Evolutionary conservation across 2,888 invertebrate genomes (phyloP).

Genomic region (Parthenolecanium corni): DNA sequence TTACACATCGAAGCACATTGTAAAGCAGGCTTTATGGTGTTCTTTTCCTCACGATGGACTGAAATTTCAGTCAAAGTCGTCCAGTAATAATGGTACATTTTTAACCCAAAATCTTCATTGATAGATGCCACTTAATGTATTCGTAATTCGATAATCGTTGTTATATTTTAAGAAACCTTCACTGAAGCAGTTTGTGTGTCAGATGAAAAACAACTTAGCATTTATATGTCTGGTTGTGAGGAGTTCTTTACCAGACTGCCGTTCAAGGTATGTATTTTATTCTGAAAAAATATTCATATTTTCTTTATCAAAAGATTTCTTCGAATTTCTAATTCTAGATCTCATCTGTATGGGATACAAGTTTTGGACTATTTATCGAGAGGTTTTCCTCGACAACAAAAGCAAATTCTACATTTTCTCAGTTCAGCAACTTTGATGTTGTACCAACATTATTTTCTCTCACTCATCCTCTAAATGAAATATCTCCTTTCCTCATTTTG

Average conservation of each 20-base stretch:
- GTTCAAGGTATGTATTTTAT: conserved; percentile 42
- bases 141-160: background rate
- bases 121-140: background rate
- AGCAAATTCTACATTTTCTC: conserved; percentile 2
- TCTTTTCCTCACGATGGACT: conserved; percentile 39
- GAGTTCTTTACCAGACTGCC: conserved; percentile 73
- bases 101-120: background rate
- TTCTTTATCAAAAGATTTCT: background rate
- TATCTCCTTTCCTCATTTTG: conserved; percentile 65
- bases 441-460: conserved; percentile 74
- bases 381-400: conserved; percentile 38
- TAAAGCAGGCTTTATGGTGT: conserved; percentile 69
- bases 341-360: conserved; percentile 69
- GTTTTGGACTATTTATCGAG: conserved; percentile 74
- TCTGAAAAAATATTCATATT: background rate
- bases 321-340: conserved; percentile 44
- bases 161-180: conserved; percentile 31
- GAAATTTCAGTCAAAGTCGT: background rate
- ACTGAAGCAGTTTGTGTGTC: conserved; percentile 54
- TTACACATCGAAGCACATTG: conserved; percentile 70
- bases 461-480: conserved; percentile 81
- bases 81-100: background rate
- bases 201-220: conserved; percentile 62
- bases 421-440: conserved; percentile 23
- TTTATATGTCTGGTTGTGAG: conserved; percentile 67